These are phyloP conservation scores for Drosophila sordidula DNA, from an alignment of 2,888 invertebrate species.

Conservation along the genomic window DNA sequence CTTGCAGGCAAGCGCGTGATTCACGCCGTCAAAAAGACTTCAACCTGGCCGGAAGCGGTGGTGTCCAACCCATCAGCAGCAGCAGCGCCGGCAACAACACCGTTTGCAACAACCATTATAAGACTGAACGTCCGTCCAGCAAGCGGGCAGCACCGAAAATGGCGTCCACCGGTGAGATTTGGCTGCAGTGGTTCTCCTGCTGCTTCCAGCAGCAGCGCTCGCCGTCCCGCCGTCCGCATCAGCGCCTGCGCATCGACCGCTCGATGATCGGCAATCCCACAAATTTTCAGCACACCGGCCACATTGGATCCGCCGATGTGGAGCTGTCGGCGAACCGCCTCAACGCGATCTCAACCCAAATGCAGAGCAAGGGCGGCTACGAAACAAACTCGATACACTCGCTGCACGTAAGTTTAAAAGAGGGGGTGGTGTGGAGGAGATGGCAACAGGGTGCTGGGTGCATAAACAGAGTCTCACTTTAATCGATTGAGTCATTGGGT, in stretches of 20 bases:
- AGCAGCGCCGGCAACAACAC: conserved; percentile 17
- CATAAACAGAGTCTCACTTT: conserved; percentile 7
- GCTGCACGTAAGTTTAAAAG: conserved; percentile 81
- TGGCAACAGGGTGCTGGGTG: neutral
- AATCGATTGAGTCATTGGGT: conserved; percentile 20
- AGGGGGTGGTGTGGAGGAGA: neutral
- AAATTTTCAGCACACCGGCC: conserved; percentile 96
- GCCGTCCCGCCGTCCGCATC: conserved; percentile 88
- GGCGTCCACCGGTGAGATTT: conserved; percentile 92
- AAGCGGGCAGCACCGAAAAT: conserved; percentile 84
- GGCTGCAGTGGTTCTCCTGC: conserved; percentile 97
- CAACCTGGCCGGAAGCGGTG: conserved; percentile 65
- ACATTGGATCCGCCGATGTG: conserved; percentile 95
- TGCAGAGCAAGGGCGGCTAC: conserved; percentile 98
- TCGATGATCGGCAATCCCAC: conserved; percentile 98
- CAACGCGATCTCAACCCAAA: conserved; percentile 95
- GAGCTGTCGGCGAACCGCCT: conserved; percentile 93
- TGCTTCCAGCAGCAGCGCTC: conserved; percentile 93
- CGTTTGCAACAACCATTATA: conserved; percentile 26
- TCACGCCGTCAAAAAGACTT: conserved; percentile 45
- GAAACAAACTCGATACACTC: conserved; percentile 87
- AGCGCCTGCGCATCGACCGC: conserved; percentile 92
- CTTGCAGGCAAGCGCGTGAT: conserved; percentile 38
- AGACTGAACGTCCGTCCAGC: conserved; percentile 55
- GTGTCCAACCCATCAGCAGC: conserved; percentile 40